Percentiles rank a stretch among this genome's conserved stretches.
Evolutionary conservation across 2,888 invertebrate genomes (phyloP).

Genomic region (Cyaniris semiargus): DNA sequence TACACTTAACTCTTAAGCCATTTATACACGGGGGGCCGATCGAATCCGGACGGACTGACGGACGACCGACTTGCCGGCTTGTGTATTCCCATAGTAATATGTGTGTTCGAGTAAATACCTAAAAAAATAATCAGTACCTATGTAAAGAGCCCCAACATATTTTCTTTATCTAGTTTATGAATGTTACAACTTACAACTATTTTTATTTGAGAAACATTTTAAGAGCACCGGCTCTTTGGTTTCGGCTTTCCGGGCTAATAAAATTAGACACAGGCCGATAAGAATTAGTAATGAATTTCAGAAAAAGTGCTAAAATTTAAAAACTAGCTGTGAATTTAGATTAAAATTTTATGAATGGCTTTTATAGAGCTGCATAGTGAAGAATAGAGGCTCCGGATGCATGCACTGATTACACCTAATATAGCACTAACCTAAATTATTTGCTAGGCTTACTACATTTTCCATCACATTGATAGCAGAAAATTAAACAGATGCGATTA

Average conservation of each 20-base stretch:
- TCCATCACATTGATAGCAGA: neutral
- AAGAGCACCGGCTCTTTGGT: too few relatives aligned
- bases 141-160: too few relatives aligned
- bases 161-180: too few relatives aligned
- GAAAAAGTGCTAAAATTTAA: neutral
- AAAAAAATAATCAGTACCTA: too few relatives aligned
- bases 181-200: too few relatives aligned
- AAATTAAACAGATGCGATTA: neutral
- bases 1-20: too few relatives aligned
- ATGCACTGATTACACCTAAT: conserved; percentile 15
- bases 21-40: too few relatives aligned
- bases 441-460: conserved; percentile 10
- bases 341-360: conserved; percentile 20
- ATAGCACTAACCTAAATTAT: conserved; percentile 15
- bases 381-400: conserved; percentile 19
- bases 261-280: neutral
- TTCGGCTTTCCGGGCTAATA: neutral
- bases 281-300: conserved; percentile 6
- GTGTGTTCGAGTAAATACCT: too few relatives aligned
- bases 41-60: too few relatives aligned
- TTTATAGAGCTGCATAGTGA: conserved; percentile 19
- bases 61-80: too few relatives aligned
- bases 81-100: too few relatives aligned
- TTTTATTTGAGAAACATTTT: too few relatives aligned
- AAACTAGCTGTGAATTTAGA: conserved; percentile 8